Percentiles rank a stretch among this genome's conserved stretches.
These are phyloP conservation scores for Sporophila hypoxantha DNA, from an alignment of 2,113 vertebrate species.

Conservation along the genomic window DNA sequence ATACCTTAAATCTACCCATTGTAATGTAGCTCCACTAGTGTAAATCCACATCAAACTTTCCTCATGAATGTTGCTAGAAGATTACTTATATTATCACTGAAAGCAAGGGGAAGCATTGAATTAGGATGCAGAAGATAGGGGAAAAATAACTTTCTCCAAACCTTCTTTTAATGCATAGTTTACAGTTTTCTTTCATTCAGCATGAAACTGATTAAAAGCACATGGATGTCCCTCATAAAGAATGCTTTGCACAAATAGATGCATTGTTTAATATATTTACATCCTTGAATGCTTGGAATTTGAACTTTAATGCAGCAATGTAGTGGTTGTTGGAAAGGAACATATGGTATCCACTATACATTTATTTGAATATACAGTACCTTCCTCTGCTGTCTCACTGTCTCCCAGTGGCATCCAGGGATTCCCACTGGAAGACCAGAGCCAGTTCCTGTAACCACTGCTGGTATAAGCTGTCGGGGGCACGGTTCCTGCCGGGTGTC, in stretches of 20 bases:
- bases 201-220: constrained; percentile 77
- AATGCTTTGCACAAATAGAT: constrained; percentile 52
- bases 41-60: constrained; percentile 88
- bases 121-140: constrained; percentile 75
- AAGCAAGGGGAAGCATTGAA: constrained; percentile 68
- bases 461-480: background rate
- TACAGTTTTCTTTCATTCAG: constrained; percentile 76
- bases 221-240: constrained; percentile 56
- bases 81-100: constrained; percentile 72
- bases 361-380: constrained; percentile 50
- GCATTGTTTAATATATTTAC: constrained; percentile 71
- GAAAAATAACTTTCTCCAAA: constrained; percentile 76
- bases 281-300: constrained; percentile 53
- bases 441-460: background rate
- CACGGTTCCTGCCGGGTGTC: background rate
- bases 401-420: background rate
- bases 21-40: constrained; percentile 88
- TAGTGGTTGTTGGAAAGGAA: constrained; percentile 47
- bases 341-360: constrained; percentile 20
- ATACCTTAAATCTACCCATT: constrained; percentile 95
- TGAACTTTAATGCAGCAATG: constrained; percentile 46
- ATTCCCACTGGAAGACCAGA: constrained; percentile 23
- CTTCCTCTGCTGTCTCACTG: constrained; percentile 42
- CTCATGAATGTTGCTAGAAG: constrained; percentile 76
- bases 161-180: constrained; percentile 79